Base-by-base conservation (phyloP, 37 sponge, comb jelly and placozoan genomes). In the Theonella swinhoei region DNA sequence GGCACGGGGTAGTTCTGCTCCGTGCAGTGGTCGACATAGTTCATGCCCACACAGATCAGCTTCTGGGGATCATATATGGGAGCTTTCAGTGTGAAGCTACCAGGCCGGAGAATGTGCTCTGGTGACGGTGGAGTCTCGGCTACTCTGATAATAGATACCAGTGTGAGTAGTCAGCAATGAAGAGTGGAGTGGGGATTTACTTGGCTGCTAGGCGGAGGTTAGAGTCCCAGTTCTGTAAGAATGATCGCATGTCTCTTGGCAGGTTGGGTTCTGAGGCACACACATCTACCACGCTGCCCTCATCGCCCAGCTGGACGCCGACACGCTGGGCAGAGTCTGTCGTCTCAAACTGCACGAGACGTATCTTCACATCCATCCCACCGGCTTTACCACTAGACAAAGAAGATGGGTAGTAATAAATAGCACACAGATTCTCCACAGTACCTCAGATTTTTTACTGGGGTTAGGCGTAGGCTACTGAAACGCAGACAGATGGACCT, bases 1-100 rank as follows among this genome's bases (percentile, higher is more conserved):
- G 95, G 95, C 1, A 95, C 92, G 20, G 95, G 95, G 22, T 91
- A 36, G 70, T 91, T 91, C 84, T 95, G 95, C 79, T 95, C 95
- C 0, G 84, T 88, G 79, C 95, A 95, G 68, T 95, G 95, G 80
- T 91, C 95, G 24, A 82, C 78, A 61, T 95, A 95, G 80, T 95
- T 95, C 92, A 95, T 88, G 3, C 95, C 95, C 22, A 95, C 62
- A 75, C 95, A 95, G 28, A 95, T 82, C 39, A 95, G 29, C 79
- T 95, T 95, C 84, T 91, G 79, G 4, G 95, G 92, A 64, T 88
- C 60, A 71, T 69, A 76, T 40, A 95, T 89, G 29, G 95, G 95
- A 47, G 95, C 95, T 39, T 86, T 80, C 29, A 91, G 75, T 11
- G 37, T 42, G 42, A 81, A 81, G 37, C 39, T 31, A 3, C 59